Evolutionary conservation across 2,888 invertebrate species (phyloP).

Genomic region (Thereva unica): DNA sequence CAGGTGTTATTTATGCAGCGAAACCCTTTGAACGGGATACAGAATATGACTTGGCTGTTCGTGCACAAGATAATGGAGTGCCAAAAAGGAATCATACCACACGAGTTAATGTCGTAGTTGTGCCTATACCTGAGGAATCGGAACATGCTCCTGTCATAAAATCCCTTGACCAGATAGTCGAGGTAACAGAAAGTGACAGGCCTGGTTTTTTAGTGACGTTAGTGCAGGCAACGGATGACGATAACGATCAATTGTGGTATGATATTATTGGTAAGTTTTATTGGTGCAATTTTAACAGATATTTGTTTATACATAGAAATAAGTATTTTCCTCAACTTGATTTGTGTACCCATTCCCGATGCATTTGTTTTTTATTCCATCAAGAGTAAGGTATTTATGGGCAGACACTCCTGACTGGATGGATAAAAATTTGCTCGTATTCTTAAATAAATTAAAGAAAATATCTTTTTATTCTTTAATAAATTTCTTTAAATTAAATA

Average conservation of each 20-base stretch:
- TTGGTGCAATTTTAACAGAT: constrained; percentile 2
- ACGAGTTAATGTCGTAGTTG: constrained; percentile 72
- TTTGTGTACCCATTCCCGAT: too few relatives aligned
- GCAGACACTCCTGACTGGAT: too few relatives aligned
- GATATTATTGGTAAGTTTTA: constrained; percentile 76
- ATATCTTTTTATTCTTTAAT: too few relatives aligned
- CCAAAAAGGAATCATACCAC: constrained; percentile 76
- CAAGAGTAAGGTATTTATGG: too few relatives aligned
- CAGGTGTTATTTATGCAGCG: constrained; percentile 80
- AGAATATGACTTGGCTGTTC: constrained; percentile 56
- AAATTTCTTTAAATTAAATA: too few relatives aligned
- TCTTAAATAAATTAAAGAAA: too few relatives aligned
- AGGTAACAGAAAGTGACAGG: constrained; percentile 82
- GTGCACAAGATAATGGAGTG: constrained; percentile 77
- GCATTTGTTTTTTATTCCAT: too few relatives aligned
- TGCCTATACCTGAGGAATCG: constrained; percentile 64
- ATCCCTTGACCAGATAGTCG: constrained; percentile 68
- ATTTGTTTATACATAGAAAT: too few relatives aligned
- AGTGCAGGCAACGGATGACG: constrained; percentile 83
- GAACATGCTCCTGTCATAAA: constrained; percentile 67
- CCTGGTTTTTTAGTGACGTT: constrained; percentile 86
- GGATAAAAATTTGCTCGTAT: too few relatives aligned
- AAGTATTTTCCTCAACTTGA: too few relatives aligned
- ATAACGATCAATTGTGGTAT: constrained; percentile 88
- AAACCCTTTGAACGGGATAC: constrained; percentile 69